Evolutionary conservation across 2,797 vertebrate genomes (phyloP).

Genomic region (Garrulus glandarius): DNA sequence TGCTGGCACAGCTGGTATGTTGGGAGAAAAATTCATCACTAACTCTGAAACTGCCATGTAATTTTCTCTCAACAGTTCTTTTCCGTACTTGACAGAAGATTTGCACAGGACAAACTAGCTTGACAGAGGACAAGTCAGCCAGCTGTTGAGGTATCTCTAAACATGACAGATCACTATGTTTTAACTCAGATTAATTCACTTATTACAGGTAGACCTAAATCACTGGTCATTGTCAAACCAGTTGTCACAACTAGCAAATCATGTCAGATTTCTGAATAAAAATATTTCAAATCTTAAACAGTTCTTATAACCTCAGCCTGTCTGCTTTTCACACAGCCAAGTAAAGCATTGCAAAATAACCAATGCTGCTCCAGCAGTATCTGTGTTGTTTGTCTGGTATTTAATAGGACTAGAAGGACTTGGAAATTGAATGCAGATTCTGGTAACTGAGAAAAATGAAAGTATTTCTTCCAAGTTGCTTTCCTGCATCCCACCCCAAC

Average conservation of each 20-base stretch:
- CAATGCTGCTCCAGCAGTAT: not conserved
- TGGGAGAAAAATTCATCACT: conserved; percentile 85
- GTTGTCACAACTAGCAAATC: conserved; percentile 80
- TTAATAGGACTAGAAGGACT: not conserved
- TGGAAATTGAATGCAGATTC: not conserved
- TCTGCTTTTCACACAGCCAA: not conserved
- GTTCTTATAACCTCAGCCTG: conserved; percentile 48
- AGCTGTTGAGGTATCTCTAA: conserved; percentile 86
- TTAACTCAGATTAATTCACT: conserved; percentile 89
- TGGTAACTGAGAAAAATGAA: not conserved
- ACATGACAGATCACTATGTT: conserved; percentile 90
- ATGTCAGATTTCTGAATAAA: conserved; percentile 77
- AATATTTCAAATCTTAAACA: conserved; percentile 64
- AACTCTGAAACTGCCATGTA: conserved; percentile 79
- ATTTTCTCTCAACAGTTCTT: conserved; percentile 79
- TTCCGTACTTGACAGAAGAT: conserved; percentile 85
- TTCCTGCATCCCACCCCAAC: not conserved
- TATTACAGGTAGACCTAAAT: conserved; percentile 86
- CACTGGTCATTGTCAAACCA: conserved; percentile 86
- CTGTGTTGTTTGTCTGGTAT: not conserved
- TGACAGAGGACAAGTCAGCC: conserved; percentile 88
- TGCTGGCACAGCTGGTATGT: conserved; percentile 85
- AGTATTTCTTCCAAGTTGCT: not conserved
- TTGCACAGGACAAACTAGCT: conserved; percentile 87
- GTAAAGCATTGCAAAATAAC: not conserved